Conservation (phyloP, 2,113 vertebrate species). For the Benitochromis conjunctus region DNA sequence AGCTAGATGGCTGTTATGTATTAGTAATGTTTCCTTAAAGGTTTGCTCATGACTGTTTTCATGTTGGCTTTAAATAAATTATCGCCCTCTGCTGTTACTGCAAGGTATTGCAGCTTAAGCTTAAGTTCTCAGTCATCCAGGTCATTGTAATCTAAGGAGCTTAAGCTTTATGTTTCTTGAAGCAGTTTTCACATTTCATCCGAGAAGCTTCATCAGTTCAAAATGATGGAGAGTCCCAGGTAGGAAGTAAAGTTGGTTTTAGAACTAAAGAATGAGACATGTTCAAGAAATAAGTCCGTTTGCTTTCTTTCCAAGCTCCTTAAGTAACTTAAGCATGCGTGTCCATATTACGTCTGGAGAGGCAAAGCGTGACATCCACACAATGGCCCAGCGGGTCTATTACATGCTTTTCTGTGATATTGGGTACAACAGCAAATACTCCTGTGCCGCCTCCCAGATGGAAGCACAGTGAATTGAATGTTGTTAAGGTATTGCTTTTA, state of each 20-base stretch:
- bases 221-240: background rate
- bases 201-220: background rate
- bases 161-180: background rate
- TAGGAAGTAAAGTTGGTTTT: rapidly evolving
- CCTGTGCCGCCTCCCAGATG: background rate
- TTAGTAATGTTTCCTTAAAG: background rate
- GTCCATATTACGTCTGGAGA: background rate
- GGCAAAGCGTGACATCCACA: background rate
- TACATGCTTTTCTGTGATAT: background rate
- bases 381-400: background rate
- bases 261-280: background rate
- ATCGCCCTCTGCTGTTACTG: background rate
- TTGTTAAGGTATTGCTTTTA: background rate
- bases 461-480: background rate
- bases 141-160: background rate
- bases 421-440: background rate
- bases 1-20: background rate
- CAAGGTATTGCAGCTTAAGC: background rate
- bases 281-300: background rate
- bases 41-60: background rate
- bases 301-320: background rate
- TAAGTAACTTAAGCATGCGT: background rate
- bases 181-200: background rate
- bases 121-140: background rate
- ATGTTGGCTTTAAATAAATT: background rate